Percentiles rank a stretch among this genome's conserved stretches.
phyloP scores from a whole-genome alignment of 1,140 invertebrate genomes.

The Apocrypta bakeri region DNA sequence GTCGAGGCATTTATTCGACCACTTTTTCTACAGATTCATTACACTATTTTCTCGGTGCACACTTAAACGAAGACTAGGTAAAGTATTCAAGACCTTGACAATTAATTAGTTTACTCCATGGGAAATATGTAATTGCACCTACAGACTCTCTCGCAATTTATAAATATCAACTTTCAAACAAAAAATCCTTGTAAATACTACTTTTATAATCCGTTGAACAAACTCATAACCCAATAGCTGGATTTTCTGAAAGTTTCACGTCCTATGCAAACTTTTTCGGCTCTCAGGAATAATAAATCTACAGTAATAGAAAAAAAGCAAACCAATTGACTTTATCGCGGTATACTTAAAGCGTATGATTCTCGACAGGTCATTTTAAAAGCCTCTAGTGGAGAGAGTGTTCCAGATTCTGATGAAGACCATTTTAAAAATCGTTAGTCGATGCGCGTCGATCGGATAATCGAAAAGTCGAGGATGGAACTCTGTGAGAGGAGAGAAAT shows the following conservation, averaged over 20 bases:
- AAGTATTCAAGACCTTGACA: too few relatives aligned
- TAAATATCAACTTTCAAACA: conserved; percentile 2
- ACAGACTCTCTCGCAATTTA: too few relatives aligned
- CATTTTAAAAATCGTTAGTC: conserved; percentile 39
- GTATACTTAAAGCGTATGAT: conserved; percentile 1
- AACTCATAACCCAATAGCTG: background rate
- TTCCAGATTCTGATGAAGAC: background rate
- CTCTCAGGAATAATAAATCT: background rate
- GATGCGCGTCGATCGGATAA: conserved; percentile 38
- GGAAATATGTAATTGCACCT: background rate
- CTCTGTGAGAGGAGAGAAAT: background rate
- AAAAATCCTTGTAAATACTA: background rate
- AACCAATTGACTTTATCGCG: background rate
- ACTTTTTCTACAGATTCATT: too few relatives aligned
- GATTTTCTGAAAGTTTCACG: background rate
- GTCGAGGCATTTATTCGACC: too few relatives aligned
- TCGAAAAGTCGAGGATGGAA: conserved; percentile 31
- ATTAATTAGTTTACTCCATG: background rate
- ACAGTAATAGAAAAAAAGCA: background rate
- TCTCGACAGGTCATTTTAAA: conserved; percentile 9
- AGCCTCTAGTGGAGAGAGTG: background rate
- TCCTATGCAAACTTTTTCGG: background rate
- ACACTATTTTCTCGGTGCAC: too few relatives aligned
- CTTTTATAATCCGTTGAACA: background rate
- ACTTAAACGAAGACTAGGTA: background rate